Base-by-base conservation (phyloP, 2,888 invertebrate genomes). In the Slavum lentiscoides region DNA sequence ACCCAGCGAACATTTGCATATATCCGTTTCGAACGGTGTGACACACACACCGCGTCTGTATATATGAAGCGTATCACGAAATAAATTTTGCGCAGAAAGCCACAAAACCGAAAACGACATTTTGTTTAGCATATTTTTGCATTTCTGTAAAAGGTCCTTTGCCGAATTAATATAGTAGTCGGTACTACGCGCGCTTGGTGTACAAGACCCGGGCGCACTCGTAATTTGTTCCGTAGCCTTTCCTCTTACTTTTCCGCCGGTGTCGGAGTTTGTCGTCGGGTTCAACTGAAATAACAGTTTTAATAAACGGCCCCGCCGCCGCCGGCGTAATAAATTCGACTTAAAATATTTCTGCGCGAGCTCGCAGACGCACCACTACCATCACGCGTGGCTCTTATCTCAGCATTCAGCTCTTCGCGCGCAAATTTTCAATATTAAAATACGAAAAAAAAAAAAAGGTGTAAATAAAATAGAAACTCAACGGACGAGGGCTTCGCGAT, bases 51-150 rank as follows among this genome's bases (percentile, higher is more conserved):
- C 23, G 23, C 53, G n/a, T 15, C 0, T 53, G 64, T 73, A 17
- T 43, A 43, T 39, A n/a, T 17, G 37, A 21, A 23, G 66, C 39
- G 55, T 37, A 66, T 30, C n/a, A n/a, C n/a, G 62, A 66, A 67
- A 67, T 74, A 74, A 9, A 67, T 39, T 66, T 58, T 4, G 39
- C 8, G 66, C 30, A 30, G 30, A 30, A 3, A 39, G 23, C 39
- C 43, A 58, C 21, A 67, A 66, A 67, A 21, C 23, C 58, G 7
- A 13, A 9, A 74, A 21, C 74, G 64, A 39, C 64, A 37, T 74
- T 55, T 66, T 19, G 66, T 67, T 75, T 75, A 66, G 58, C 74
- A 75, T 75, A 75, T 67, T 75, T 75, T 75, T 67, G 39, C 66
- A 75, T 75, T 58, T 75, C 8, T 4, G 30, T 62, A 74, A 64